These are phyloP conservation scores for Acleris laterana DNA, from an alignment of 2,888 invertebrate genomes.

Conservation along the genomic window DNA sequence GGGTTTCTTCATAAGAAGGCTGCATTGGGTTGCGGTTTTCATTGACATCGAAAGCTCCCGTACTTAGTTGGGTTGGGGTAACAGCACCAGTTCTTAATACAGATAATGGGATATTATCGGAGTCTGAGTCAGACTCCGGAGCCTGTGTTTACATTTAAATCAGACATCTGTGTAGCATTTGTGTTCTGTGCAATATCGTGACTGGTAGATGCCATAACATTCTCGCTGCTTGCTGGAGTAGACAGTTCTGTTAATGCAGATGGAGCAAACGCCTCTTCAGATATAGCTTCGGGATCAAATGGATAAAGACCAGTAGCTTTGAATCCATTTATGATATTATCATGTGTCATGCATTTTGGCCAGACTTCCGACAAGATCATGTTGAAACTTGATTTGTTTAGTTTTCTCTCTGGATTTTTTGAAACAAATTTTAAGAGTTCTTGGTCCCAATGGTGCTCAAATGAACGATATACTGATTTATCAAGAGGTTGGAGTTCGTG, in stretches of 20 bases:
- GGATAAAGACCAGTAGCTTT: conserved; percentile 36
- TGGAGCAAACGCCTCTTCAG: conserved; percentile 30
- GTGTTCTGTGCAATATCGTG: too few species aligned
- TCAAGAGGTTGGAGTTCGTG: conserved; percentile 4
- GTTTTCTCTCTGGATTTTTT: conserved; percentile 1
- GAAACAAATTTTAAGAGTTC: background rate
- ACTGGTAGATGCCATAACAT: too few species aligned
- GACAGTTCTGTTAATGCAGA: conserved; percentile 4
- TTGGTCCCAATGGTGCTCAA: conserved; percentile 12
- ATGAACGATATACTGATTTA: conserved; percentile 4
- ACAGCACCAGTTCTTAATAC: too few species aligned
- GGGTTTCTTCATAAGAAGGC: too few species aligned
- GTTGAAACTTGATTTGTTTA: conserved; percentile 3
- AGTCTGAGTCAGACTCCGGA: too few species aligned
- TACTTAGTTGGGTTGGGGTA: too few species aligned
- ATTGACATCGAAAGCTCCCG: too few species aligned
- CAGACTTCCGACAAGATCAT: conserved; percentile 6
- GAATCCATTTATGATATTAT: conserved; percentile 32
- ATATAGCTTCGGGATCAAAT: conserved; percentile 29
- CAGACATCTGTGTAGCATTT: too few species aligned
- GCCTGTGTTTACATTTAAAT: too few species aligned
- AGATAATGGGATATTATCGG: too few species aligned
- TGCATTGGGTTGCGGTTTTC: too few species aligned
- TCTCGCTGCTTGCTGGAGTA: too few species aligned
- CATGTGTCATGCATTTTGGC: conserved; percentile 34